Base-by-base conservation (phyloP, 2,888 invertebrate species). In the Minunthozetes semirufus region DNA sequence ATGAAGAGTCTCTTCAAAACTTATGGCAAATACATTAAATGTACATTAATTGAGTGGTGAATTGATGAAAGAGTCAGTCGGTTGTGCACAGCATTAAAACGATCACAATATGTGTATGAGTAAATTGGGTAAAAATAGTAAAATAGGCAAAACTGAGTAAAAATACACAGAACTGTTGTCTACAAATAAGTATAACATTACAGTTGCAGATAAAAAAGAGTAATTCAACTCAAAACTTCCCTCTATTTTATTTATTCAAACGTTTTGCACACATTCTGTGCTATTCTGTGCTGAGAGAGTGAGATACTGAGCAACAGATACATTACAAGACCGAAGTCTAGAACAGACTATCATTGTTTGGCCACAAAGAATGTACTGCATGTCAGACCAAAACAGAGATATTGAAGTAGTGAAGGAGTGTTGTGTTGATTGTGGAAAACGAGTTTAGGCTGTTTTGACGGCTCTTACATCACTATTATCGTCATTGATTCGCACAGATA, bases 381-480 rank as follows among this genome's bases (percentile, higher is more conserved):
- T 63, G 27, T n/a, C 2, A 33, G 19, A 56, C 13, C 13, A 56
- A 56, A 56, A 22, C 19, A 56, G 56, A 22, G 19, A 56, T 22
- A 56, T 22, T 25, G 22, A 27, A 56, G 56, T 56, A n/a, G 19
- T n/a, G n/a, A 56, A 25, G n/a, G 15, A 59, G 27, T 29, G 59
- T 59, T 19, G n/a, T 56, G 25, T 59, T 25, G 15, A 27, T 15
- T 27, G 66, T 33, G 63, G 4, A 63, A 63, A 66, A 66, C 66
- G 17, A 66, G 66, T 66, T 66, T 42, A 17, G 27, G 17, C 19
- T 22, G 17, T 22, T 66, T 66, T 66, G 33, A 66, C 42, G 66
- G 66, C 66, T 63, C 38, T 66, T 42, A 66, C 66, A 66, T 66
- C 66, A 66, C 66, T 66, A 42, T 22, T 66, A 66, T 29, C 38